A percentile compares a stretch with the other conserved stretches of the same genome.
These are phyloP conservation scores for Aphelenchoides fujianensis DNA, from an alignment of 1,140 invertebrate genomes.

Conservation along the genomic window DNA sequence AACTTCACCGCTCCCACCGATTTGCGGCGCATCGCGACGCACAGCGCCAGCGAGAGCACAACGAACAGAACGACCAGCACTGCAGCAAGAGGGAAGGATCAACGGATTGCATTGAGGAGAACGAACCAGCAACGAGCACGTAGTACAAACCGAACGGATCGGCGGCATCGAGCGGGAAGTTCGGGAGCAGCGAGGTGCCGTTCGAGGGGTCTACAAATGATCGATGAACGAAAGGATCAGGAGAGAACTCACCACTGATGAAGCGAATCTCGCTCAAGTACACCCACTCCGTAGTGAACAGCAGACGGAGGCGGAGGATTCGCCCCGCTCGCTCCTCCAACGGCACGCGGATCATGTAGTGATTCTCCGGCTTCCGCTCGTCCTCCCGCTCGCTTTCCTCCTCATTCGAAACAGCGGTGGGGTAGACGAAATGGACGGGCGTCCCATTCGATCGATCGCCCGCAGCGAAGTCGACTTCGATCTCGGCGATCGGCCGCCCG, in stretches of 20 bases:
- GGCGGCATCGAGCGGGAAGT: neutral
- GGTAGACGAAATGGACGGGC: neutral
- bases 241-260: constrained; percentile 20
- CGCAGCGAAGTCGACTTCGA: constrained; percentile 18
- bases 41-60: neutral
- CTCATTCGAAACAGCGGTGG: too few relatives aligned
- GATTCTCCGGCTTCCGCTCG: constrained; percentile 6
- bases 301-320: constrained; percentile 17
- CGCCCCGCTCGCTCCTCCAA: constrained; percentile 12
- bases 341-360: constrained; percentile 8
- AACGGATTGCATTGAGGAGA: too few relatives aligned
- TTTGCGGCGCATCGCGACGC: neutral
- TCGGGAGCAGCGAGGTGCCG: neutral
- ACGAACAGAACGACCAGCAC: constrained; percentile 6
- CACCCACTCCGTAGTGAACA: constrained; percentile 19
- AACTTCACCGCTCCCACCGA: neutral
- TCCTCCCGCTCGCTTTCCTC: neutral
- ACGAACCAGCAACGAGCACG: constrained; percentile 4
- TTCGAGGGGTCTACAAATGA: constrained; percentile 6
- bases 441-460: constrained; percentile 10
- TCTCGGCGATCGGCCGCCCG: constrained; percentile 7
- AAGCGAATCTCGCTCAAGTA: constrained; percentile 30
- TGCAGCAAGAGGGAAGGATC: too few relatives aligned
- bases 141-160: constrained; percentile 1
- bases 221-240: neutral